Conservation (phyloP, 1,140 invertebrate genomes). For the Cotesia typhae region DNA sequence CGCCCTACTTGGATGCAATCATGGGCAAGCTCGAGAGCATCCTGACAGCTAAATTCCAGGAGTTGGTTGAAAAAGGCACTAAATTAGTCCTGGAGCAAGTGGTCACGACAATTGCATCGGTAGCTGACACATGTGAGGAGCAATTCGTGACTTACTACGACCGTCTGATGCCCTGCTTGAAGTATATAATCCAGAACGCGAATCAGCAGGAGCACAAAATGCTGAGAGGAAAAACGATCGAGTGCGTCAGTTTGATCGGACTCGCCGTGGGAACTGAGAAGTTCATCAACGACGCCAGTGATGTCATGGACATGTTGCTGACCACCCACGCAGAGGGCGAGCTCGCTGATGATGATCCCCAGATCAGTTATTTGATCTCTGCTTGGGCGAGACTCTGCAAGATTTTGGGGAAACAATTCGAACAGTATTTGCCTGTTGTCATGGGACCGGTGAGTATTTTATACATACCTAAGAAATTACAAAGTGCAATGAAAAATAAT, state of each 20-base stretch:
- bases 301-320: conserved; percentile 95
- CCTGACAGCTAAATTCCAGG: conserved; percentile 91
- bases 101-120: conserved; percentile 97
- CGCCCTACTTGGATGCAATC: conserved; percentile 88
- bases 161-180: conserved; percentile 93
- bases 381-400: conserved; percentile 99
- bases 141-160: conserved; percentile 89
- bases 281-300: conserved; percentile 92
- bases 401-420: conserved; percentile 94
- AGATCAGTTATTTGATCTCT: conserved; percentile 97
- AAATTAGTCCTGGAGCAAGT: conserved; percentile 97
- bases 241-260: conserved; percentile 98
- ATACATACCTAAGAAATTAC: too few species aligned
- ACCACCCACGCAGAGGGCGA: conserved; percentile 88
- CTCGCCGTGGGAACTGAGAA: conserved; percentile 96
- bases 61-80: conserved; percentile 90
- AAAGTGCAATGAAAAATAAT: too few species aligned
- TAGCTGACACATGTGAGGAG: conserved; percentile 98
- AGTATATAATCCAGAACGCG: conserved; percentile 97
- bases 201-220: conserved; percentile 87
- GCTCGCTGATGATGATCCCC: conserved; percentile 93
- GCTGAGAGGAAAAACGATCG: conserved; percentile 94
- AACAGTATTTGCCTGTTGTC: conserved; percentile 95
- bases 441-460: conserved; percentile 81
- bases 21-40: conserved; percentile 93